These are phyloP conservation scores for Allygus modestus DNA, from an alignment of 2,888 invertebrate species.

Conservation along the genomic window DNA sequence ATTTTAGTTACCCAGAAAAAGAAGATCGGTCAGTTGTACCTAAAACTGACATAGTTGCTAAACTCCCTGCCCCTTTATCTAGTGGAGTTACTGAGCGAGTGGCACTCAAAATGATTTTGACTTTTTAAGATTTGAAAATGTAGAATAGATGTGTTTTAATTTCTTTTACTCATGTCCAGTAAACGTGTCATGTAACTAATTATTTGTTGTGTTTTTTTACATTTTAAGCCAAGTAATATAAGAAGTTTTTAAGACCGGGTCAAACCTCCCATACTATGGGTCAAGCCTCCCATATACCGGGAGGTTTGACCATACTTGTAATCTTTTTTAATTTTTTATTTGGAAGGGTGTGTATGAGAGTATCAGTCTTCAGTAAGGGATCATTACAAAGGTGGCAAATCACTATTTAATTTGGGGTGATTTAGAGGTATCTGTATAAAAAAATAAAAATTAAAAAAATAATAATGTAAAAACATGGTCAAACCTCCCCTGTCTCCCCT, in stretches of 20 bases:
- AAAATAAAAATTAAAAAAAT: too few relatives aligned
- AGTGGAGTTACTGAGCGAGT: slow-evolving; percentile 37
- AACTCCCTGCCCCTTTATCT: slow-evolving; percentile 36
- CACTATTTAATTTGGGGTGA: too few relatives aligned
- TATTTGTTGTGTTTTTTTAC: not conserved
- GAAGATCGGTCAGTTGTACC: slow-evolving; percentile 11
- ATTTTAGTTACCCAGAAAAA: slow-evolving; percentile 33
- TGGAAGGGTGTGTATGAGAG: too few relatives aligned
- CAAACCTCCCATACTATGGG: slow-evolving; percentile 27
- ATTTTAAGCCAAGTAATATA: not conserved
- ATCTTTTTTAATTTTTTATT: slow-evolving; percentile 8
- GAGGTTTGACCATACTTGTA: slow-evolving; percentile 32
- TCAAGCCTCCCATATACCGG: slow-evolving; percentile 25
- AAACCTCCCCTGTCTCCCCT: too few relatives aligned
- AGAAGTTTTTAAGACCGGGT: slow-evolving; percentile 6
- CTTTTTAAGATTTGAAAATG: slow-evolving; percentile 39
- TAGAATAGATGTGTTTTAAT: not conserved
- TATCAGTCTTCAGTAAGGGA: too few relatives aligned
- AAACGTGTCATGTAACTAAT: not conserved
- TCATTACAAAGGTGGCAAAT: too few relatives aligned
- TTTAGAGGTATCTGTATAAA: too few relatives aligned
- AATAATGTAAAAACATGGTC: too few relatives aligned
- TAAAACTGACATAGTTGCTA: slow-evolving; percentile 39
- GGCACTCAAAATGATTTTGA: slow-evolving; percentile 34
- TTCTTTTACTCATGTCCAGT: not conserved